Conservation (phyloP, 92 coral and sea anemone species). For the Ricordea florida region DNA sequence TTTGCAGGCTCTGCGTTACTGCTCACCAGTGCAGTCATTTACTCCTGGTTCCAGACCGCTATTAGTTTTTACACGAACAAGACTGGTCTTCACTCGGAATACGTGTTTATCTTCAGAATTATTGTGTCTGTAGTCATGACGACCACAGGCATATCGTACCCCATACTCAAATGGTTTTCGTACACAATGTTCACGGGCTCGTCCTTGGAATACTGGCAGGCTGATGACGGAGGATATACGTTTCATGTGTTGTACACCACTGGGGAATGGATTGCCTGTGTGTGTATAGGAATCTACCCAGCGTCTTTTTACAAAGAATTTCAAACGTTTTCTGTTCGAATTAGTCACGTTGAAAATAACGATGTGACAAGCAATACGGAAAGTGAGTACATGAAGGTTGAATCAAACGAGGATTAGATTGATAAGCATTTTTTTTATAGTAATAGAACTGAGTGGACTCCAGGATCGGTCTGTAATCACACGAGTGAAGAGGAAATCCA, state of each 20-base stretch:
- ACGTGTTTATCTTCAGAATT: too few species aligned
- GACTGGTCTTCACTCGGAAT: too few species aligned
- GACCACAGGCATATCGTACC: conserved; percentile 11
- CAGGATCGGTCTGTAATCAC: too few species aligned
- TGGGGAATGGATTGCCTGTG: conserved; percentile 82
- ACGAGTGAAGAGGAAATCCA: too few species aligned
- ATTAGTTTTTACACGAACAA: conserved; percentile 34
- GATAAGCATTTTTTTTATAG: too few species aligned
- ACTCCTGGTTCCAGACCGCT: conserved; percentile 52
- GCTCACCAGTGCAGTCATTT: conserved; percentile 54
- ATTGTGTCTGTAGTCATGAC: too few species aligned
- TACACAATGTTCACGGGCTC: not conserved
- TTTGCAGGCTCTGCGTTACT: conserved; percentile 54
- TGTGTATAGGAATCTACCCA: conserved; percentile 57
- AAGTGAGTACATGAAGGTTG: not conserved
- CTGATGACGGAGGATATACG: conserved; percentile 70
- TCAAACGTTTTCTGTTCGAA: conserved; percentile 64
- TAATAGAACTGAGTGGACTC: too few species aligned
- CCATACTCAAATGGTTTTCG: too few species aligned
- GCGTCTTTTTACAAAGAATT: conserved; percentile 73
- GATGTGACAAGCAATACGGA: not conserved
- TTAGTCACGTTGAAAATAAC: conserved; percentile 35
- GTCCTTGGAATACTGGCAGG: conserved; percentile 55
- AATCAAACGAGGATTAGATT: not conserved
- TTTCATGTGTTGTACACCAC: conserved; percentile 73